Percentiles rank a stretch among this genome's conserved stretches.
phyloP scores from a whole-genome alignment of 2,888 invertebrate genomes.

The Hirtodrosophila cameraria region DNA sequence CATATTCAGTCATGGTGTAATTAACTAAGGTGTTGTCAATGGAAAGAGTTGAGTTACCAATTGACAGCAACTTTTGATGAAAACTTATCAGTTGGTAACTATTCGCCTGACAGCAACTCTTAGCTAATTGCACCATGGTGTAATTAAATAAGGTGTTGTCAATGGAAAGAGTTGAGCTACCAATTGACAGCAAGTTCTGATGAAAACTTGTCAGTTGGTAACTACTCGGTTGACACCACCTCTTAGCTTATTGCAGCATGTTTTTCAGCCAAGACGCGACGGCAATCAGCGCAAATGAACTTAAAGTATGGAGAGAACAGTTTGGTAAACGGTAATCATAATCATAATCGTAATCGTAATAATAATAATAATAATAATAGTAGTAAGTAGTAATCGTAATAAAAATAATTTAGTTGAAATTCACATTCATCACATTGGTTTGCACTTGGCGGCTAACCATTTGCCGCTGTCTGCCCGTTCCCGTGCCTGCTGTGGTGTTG shows the following conservation, averaged over 20 bases:
- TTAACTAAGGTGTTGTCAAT: too few relatives aligned
- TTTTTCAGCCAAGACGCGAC: constrained; percentile 35
- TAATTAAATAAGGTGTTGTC: too few relatives aligned
- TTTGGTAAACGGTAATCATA: constrained; percentile 58
- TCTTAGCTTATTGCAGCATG: background rate
- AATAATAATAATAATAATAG: constrained; percentile 57
- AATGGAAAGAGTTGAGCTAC: too few relatives aligned
- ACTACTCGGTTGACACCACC: too few relatives aligned
- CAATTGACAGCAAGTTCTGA: too few relatives aligned
- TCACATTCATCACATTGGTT: constrained; percentile 82
- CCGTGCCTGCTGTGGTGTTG: constrained; percentile 51
- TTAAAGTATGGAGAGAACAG: constrained; percentile 78
- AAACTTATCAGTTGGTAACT: too few relatives aligned
- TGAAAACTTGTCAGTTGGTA: too few relatives aligned
- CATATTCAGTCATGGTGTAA: background rate
- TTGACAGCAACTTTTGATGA: too few relatives aligned
- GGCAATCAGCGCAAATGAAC: constrained; percentile 66
- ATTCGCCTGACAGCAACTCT: too few relatives aligned
- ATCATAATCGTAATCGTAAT: constrained; percentile 52
- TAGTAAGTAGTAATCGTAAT: constrained; percentile 70
- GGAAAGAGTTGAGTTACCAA: too few relatives aligned
- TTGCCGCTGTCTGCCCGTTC: constrained; percentile 41
- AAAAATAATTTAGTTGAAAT: constrained; percentile 81
- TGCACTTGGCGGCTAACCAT: constrained; percentile 67
- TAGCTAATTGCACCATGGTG: too few relatives aligned